These are phyloP conservation scores for Teleiodes luculella DNA, from an alignment of 2,888 invertebrate species.

Conservation along the genomic window DNA sequence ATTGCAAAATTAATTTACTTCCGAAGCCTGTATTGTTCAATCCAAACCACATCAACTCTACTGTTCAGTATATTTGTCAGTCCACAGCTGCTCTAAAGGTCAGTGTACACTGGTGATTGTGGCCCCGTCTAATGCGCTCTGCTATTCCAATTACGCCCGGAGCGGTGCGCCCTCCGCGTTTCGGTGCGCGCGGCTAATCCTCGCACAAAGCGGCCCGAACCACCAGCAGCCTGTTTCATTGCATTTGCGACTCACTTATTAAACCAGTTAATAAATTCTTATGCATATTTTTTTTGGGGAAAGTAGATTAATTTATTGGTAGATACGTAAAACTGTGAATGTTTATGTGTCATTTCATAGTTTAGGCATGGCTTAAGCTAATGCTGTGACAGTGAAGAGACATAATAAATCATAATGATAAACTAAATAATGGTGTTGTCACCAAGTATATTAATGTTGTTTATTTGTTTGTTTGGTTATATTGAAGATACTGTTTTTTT, in stretches of 20 bases:
- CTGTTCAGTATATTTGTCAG: too few species aligned
- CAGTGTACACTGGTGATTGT: slow-evolving; percentile 27
- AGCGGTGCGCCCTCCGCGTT: slow-evolving; percentile 19
- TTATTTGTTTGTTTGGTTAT: too few species aligned
- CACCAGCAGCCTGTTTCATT: slow-evolving; percentile 44
- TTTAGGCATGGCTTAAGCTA: too few species aligned
- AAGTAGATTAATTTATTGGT: neutral
- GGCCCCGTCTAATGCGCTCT: slow-evolving; percentile 45
- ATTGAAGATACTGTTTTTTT: too few species aligned
- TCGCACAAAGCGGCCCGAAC: neutral
- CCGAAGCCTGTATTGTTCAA: too few species aligned
- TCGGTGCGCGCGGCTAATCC: slow-evolving; percentile 25
- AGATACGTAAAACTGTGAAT: too few species aligned
- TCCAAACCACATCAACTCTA: neutral
- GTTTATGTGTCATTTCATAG: too few species aligned
- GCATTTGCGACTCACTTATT: slow-evolving; percentile 41
- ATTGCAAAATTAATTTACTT: too few species aligned
- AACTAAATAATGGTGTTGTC: too few species aligned
- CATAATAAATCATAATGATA: too few species aligned
- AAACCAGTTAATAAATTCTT: slow-evolving; percentile 25
- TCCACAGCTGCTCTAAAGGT: slow-evolving; percentile 2
- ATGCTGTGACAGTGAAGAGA: too few species aligned
- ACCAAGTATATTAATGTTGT: too few species aligned
- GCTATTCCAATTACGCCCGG: slow-evolving; percentile 55
- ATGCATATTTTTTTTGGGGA: neutral